Evolutionary conservation across 1,140 invertebrate species (phyloP).

Genomic region (Augochlora pura): DNA sequence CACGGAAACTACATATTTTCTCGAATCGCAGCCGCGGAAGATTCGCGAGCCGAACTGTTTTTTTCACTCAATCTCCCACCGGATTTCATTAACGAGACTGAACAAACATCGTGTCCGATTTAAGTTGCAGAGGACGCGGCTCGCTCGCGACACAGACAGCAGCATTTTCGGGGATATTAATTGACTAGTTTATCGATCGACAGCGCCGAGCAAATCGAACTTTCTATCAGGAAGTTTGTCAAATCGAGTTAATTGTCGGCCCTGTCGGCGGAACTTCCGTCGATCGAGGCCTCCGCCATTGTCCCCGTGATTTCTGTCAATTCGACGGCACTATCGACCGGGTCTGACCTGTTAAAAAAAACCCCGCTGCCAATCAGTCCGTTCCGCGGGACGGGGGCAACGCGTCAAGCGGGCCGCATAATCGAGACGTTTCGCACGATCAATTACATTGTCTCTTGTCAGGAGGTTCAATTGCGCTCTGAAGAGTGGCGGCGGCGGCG

Average conservation of each 20-base stretch:
- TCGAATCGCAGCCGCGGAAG: no score
- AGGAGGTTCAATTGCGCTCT: slow-evolving; percentile 16
- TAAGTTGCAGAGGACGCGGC: background rate
- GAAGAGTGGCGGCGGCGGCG: background rate
- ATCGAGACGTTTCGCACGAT: slow-evolving; percentile 35
- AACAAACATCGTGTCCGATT: background rate
- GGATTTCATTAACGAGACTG: background rate
- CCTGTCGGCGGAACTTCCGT: slow-evolving; percentile 1
- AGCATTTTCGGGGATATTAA: background rate
- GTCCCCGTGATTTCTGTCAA: slow-evolving; percentile 20
- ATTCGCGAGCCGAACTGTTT: no score
- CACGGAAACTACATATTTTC: no score
- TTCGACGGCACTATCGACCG: background rate
- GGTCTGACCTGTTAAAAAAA: background rate
- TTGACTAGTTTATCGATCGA: background rate
- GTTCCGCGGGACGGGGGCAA: background rate
- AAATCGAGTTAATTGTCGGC: slow-evolving; percentile 23
- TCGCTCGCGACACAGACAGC: background rate
- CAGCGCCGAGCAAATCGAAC: background rate
- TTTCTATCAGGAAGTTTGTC: slow-evolving; percentile 30
- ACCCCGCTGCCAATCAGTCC: slow-evolving; percentile 26
- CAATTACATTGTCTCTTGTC: slow-evolving; percentile 37
- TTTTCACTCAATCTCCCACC: no score
- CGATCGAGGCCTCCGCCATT: background rate
- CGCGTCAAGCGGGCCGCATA: slow-evolving; percentile 19